Conservation (phyloP, 1,140 invertebrate genomes). For the Brachionus plicatilis region DNA sequence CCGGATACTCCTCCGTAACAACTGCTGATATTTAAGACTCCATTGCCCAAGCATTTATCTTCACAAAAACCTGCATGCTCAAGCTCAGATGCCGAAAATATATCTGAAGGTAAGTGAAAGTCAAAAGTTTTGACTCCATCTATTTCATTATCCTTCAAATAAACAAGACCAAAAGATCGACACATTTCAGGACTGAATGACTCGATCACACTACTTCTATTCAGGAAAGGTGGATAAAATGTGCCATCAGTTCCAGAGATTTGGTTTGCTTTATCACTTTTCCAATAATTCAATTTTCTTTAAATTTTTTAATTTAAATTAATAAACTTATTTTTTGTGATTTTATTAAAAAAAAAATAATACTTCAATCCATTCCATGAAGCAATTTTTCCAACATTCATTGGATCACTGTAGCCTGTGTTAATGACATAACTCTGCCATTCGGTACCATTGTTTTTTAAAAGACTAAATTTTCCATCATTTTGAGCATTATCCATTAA, state of each 20-base stretch:
- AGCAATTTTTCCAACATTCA: neutral
- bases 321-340: too few species aligned
- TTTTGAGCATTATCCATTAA: neutral
- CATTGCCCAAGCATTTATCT: slow-evolving; percentile 7
- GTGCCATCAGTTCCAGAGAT: slow-evolving; percentile 32
- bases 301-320: neutral
- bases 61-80: slow-evolving; percentile 26
- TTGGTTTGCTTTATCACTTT: neutral
- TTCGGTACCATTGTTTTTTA: slow-evolving; percentile 34
- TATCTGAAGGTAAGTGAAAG: slow-evolving; percentile 11
- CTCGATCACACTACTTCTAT: neutral
- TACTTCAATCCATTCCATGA: neutral
- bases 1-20: slow-evolving; percentile 21
- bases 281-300: slow-evolving; percentile 24
- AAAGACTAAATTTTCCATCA: slow-evolving; percentile 7
- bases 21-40: slow-evolving; percentile 20
- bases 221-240: slow-evolving; percentile 12
- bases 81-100: neutral
- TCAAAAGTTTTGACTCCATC: neutral
- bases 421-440: slow-evolving; percentile 13
- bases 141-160: neutral
- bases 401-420: neutral
- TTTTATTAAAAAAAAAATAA: neutral
- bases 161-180: slow-evolving; percentile 4
- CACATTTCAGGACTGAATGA: slow-evolving; percentile 25